These are phyloP conservation scores for Atopsyche davidsoni DNA, from an alignment of 1,140 invertebrate genomes.

Conservation along the genomic window DNA sequence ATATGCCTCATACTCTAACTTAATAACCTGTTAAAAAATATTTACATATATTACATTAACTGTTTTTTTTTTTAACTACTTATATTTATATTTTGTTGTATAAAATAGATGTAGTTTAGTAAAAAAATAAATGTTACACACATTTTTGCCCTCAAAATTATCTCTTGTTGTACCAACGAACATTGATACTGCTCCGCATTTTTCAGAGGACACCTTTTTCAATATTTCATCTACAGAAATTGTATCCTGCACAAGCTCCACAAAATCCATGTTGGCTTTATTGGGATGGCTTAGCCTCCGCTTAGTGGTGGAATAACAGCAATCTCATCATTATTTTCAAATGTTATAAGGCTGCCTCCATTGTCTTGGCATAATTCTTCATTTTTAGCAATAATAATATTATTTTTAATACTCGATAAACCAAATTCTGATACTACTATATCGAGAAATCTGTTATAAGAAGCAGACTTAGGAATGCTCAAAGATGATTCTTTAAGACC, in stretches of 20 bases:
- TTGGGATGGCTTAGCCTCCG: slow-evolving; percentile 57
- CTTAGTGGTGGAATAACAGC: slow-evolving; percentile 84
- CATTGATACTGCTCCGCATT: slow-evolving; percentile 80
- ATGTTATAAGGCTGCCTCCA: slow-evolving; percentile 45
- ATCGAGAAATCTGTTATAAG: slow-evolving; percentile 51
- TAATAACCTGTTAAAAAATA: slow-evolving; percentile 56
- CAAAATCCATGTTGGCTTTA: slow-evolving; percentile 50
- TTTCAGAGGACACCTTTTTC: slow-evolving; percentile 58
- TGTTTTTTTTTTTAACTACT: no score
- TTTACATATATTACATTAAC: no score
- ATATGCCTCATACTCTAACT: slow-evolving; percentile 91
- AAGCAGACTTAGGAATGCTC: slow-evolving; percentile 44
- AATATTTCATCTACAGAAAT: slow-evolving; percentile 65
- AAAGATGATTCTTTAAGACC: slow-evolving; percentile 53
- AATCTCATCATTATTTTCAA: slow-evolving; percentile 66
- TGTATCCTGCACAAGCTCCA: slow-evolving; percentile 63
- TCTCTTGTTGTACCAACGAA: slow-evolving; percentile 91
- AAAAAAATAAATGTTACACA: slow-evolving; percentile 33
- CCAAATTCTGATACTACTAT: slow-evolving; percentile 56
- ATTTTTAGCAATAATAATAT: slow-evolving; percentile 73
- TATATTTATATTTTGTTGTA: no score
- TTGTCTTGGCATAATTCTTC: slow-evolving; percentile 61
- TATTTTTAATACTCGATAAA: slow-evolving; percentile 61
- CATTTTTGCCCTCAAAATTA: slow-evolving; percentile 79
- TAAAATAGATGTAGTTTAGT: no score